Evolutionary conservation across 2,797 vertebrate genomes (phyloP).

Genomic region (Prunella strophiata): DNA sequence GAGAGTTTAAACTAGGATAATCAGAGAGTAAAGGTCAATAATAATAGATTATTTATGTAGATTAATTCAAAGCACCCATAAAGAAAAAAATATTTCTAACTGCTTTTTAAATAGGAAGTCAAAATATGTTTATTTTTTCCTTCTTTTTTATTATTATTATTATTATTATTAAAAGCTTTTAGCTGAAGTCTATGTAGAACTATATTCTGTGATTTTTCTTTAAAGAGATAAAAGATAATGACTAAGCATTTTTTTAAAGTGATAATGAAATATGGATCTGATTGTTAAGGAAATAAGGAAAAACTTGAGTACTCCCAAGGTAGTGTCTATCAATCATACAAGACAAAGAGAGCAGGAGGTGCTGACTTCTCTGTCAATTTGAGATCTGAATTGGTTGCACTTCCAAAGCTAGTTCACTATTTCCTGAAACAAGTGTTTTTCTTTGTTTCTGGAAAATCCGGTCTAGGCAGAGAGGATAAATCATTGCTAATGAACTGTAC

Average conservation of each 20-base stretch:
- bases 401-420: not conserved
- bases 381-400: not conserved
- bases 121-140: rapidly evolving
- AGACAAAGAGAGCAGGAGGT: not conserved
- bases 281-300: not conserved
- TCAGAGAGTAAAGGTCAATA: not conserved
- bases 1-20: not conserved
- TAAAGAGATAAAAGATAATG: not conserved
- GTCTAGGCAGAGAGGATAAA: not conserved
- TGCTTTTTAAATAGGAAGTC: not conserved
- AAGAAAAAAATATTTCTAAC: not conserved
- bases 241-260: not conserved
- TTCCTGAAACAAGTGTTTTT: not conserved
- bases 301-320: not conserved
- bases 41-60: not conserved
- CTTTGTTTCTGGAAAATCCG: not conserved
- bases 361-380: not conserved
- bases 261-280: not conserved
- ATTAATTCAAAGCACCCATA: not conserved
- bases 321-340: not conserved
- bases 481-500: not conserved
- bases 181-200: not conserved
- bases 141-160: too few species aligned
- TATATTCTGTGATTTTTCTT: not conserved
- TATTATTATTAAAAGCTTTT: not conserved